These are phyloP conservation scores for Sphyrna mokarran DNA, from an alignment of 2,113 vertebrate species.

Conservation along the genomic window DNA sequence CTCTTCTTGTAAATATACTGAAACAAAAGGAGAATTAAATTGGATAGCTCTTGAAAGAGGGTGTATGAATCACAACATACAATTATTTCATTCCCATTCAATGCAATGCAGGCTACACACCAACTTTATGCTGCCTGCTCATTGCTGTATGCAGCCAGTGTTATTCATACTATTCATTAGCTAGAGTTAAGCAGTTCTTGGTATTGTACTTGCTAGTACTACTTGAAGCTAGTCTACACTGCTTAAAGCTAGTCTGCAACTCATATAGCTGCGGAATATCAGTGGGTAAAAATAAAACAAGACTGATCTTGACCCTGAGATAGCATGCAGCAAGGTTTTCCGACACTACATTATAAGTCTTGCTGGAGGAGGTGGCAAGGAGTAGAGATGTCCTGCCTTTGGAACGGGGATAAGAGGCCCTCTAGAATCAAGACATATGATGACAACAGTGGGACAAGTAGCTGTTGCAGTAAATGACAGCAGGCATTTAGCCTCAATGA, in stretches of 20 bases:
- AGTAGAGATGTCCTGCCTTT: neutral
- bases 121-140: neutral
- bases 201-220: neutral
- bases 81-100: neutral
- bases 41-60: neutral
- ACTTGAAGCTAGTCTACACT: neutral
- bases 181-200: neutral
- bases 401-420: neutral
- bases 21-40: neutral
- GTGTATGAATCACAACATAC: neutral
- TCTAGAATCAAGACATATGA: neutral
- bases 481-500: neutral
- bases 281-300: neutral
- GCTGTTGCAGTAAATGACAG: neutral
- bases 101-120: neutral
- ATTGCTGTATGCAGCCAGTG: neutral
- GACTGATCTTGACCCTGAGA: neutral
- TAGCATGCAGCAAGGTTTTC: neutral
- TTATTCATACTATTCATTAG: neutral
- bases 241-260: neutral
- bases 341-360: neutral
- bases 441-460: neutral
- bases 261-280: neutral
- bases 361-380: neutral
- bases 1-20: neutral